Evolutionary conservation across 1,140 invertebrate species (phyloP), one percentile per base, ranked within the genome.

Genomic region (Linepithema humile): DNA sequence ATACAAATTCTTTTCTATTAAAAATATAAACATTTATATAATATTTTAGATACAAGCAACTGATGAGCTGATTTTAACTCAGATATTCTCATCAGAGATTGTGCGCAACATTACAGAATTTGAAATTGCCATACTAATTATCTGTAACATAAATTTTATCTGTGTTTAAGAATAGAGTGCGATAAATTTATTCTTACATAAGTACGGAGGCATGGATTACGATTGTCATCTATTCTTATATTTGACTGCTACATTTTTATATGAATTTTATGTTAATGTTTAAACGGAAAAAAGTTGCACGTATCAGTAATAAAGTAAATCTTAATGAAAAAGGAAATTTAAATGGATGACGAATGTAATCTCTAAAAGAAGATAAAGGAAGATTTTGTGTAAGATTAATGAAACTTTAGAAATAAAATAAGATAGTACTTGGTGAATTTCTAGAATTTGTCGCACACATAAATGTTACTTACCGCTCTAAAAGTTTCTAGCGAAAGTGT

Each of bases 401-500:
- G 26, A 3, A 26, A 26, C 9, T 65, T 6, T 23, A 65, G 5
- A 12, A 43, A 65, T 40, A 65, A 48, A 32, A 3, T 26, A 26
- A 26, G 7, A 32, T 32, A 15, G 40, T 65, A 10, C 3, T 0
- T 23, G n/a, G n/a, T n/a, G n/a, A 73, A 60, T 43, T 9, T 32
- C 10, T 29, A 32, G 35, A 60, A 53, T 4, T 23, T 38, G 20
- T 10, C 5, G 4, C 2, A 12, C 3, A n/a, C 48, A 50, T n/a
- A 57, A 15, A 59, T 3, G 2, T 74, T 74, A 1, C 85, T 91
- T 90, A 94, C 94, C 3, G 89, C 85, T 75, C 92, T 84, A 40
- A 90, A 93, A 45, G 93, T 94, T 73, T 91, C 84, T 10, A 93
- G 82, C 6, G 93, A 93, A 80, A 94, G 90, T 23, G 85, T 69